Conservation (phyloP, 1,140 invertebrate species). For the Hyles euphorbiae region DNA sequence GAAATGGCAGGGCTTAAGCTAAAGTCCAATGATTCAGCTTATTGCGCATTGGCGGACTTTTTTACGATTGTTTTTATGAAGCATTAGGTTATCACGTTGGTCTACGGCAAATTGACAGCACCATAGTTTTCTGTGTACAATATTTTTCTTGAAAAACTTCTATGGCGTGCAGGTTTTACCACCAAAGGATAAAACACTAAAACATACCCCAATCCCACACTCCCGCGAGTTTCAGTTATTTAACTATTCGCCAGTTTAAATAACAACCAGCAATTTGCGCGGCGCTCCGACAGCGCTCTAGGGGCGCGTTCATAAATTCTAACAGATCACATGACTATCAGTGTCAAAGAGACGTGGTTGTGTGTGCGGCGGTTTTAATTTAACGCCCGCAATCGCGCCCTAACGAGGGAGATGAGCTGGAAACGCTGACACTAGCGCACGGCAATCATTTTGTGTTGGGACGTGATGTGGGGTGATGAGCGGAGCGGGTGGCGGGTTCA, state of each 20-base stretch:
- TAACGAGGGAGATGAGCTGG: conserved; percentile 61
- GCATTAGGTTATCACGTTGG: too few relatives aligned
- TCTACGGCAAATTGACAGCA: too few relatives aligned
- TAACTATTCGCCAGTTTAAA: not conserved
- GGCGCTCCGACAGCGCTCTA: not conserved
- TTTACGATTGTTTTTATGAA: too few relatives aligned
- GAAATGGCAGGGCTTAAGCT: too few relatives aligned
- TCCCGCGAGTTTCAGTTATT: not conserved
- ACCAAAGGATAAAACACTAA: too few relatives aligned
- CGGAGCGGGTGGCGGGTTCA: conserved; percentile 24
- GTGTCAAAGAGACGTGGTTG: conserved; percentile 14
- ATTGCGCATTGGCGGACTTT: too few relatives aligned
- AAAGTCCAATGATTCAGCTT: too few relatives aligned
- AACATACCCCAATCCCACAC: too few relatives aligned
- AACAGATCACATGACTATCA: conserved; percentile 14
- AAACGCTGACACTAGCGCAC: conserved; percentile 66
- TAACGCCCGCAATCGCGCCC: conserved; percentile 50
- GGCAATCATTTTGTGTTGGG: conserved; percentile 44
- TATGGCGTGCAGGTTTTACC: too few relatives aligned
- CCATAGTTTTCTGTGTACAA: too few relatives aligned
- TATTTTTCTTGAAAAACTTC: too few relatives aligned
- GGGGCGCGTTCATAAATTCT: conserved; percentile 1
- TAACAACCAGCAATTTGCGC: not conserved
- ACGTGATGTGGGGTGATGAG: conserved; percentile 15
- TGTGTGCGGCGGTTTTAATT: conserved; percentile 55